These are phyloP conservation scores for Drosophila seguyi DNA, from an alignment of 1,140 invertebrate species.

Conservation along the genomic window DNA sequence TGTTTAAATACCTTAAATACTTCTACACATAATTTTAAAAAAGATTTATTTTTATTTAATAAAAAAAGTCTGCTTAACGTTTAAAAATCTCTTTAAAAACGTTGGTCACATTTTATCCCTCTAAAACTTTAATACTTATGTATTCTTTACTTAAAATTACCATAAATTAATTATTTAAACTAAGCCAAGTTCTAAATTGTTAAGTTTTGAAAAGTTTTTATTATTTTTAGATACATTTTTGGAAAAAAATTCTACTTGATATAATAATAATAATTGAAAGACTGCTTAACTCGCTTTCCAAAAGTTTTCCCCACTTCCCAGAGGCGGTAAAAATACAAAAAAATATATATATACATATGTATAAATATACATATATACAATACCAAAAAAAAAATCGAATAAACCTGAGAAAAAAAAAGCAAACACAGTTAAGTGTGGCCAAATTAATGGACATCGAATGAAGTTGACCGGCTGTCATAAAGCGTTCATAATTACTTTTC, in stretches of 20 bases:
- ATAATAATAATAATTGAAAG: too few species aligned
- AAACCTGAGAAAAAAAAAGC: slow-evolving; percentile 13
- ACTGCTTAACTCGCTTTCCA: background rate
- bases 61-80: too few species aligned
- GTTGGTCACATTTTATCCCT: too few species aligned
- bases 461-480: slow-evolving; percentile 80
- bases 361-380: background rate
- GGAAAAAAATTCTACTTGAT: too few species aligned
- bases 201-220: too few species aligned
- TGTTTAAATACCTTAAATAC: background rate
- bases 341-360: background rate
- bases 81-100: too few species aligned
- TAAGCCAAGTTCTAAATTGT: too few species aligned
- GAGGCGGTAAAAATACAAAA: background rate
- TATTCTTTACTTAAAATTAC: too few species aligned
- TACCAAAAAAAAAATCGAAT: background rate
- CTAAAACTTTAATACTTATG: too few species aligned
- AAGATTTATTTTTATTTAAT: too few species aligned
- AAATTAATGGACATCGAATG: slow-evolving; percentile 76
- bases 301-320: background rate
- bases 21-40: background rate
- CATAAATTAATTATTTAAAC: background rate
- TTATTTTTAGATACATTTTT: too few species aligned
- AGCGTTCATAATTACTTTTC: slow-evolving; percentile 79
- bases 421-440: slow-evolving; percentile 62